Evolutionary conservation across 1,140 invertebrate genomes (phyloP).

Genomic region (Cepaea nemoralis): DNA sequence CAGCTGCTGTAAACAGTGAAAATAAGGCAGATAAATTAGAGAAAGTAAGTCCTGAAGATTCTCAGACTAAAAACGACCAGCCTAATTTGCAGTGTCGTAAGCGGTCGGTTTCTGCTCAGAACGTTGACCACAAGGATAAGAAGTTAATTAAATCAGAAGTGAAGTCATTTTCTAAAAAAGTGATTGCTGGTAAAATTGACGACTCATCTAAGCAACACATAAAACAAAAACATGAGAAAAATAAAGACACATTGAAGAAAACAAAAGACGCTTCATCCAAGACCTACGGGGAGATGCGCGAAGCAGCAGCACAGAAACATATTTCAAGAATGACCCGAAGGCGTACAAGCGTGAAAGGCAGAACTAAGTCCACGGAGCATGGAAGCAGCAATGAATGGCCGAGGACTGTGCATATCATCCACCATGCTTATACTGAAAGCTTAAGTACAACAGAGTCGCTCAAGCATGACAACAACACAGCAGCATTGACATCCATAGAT

Average conservation of each 20-base stretch:
- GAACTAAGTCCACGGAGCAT: not conserved
- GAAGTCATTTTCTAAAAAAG: not conserved
- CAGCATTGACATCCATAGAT: not conserved
- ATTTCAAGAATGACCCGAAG: not conserved
- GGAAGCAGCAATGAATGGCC: not conserved
- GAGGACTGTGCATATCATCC: not conserved
- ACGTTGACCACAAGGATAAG: not conserved
- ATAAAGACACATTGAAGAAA: not conserved
- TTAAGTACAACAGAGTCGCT: not conserved
- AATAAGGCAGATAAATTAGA: not conserved
- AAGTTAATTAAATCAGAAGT: not conserved
- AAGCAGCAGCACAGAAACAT: not conserved
- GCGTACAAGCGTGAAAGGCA: not conserved
- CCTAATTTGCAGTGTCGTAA: not conserved
- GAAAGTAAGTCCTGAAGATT: not conserved
- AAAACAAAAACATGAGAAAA: not conserved
- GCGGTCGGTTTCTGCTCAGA: not conserved
- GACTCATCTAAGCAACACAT: not conserved
- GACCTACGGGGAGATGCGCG: not conserved
- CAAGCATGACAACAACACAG: not conserved
- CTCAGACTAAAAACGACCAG: not conserved
- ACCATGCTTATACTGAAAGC: not conserved
- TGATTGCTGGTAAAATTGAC: not conserved
- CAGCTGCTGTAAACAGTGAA: not conserved
- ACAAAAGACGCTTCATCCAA: not conserved